Conservation (phyloP, 1,140 invertebrate species). For the Drosophila miranda region DNA sequence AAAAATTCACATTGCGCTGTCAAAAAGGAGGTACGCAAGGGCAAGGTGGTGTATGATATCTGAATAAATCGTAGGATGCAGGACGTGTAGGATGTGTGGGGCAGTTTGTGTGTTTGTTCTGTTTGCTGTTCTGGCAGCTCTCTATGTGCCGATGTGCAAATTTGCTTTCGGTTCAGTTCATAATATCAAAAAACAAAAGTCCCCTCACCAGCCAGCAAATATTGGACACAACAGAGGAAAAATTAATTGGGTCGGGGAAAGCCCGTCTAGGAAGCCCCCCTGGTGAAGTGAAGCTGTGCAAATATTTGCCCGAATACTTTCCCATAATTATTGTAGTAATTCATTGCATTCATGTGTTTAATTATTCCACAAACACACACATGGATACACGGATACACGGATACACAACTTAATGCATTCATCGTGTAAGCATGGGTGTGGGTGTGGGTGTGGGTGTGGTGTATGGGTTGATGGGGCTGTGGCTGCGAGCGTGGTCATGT, state of each 20-base stretch:
- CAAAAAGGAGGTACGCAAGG: constrained; percentile 51
- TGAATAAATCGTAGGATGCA: constrained; percentile 3
- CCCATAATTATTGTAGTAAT: constrained; percentile 49
- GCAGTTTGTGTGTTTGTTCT: background rate
- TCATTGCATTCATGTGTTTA: constrained; percentile 53
- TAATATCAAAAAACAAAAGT: constrained; percentile 73
- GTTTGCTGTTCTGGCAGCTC: constrained; percentile 19
- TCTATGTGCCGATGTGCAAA: constrained; percentile 28
- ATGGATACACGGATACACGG: too few relatives aligned
- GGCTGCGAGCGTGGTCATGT: constrained; percentile 35
- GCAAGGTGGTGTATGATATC: background rate
- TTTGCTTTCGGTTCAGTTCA: constrained; percentile 42
- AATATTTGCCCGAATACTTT: constrained; percentile 61
- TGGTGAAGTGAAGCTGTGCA: constrained; percentile 40
- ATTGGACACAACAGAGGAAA: constrained; percentile 11
- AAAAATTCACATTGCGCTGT: constrained; percentile 45
- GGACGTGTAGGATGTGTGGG: background rate
- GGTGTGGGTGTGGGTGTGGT: background rate
- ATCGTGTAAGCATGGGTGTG: background rate
- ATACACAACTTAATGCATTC: background rate
- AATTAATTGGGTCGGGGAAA: too few relatives aligned
- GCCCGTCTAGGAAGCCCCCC: too few relatives aligned
- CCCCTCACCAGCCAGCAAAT: constrained; percentile 39
- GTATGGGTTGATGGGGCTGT: background rate
- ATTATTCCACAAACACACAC: constrained; percentile 27